Evolutionary conservation across 2,888 invertebrate genomes (phyloP).

Genomic region (Hirudinaria manillensis): DNA sequence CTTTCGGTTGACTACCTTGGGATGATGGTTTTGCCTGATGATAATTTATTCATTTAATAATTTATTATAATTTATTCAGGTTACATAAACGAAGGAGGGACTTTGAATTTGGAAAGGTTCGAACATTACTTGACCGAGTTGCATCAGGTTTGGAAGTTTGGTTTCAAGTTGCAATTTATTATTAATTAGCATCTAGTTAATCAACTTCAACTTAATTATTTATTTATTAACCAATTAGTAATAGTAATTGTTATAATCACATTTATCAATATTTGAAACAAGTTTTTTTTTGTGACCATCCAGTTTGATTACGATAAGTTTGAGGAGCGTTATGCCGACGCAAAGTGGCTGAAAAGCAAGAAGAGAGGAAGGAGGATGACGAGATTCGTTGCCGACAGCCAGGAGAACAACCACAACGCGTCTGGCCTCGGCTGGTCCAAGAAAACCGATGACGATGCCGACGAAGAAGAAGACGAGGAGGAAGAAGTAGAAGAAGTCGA

Average conservation of each 20-base stretch:
- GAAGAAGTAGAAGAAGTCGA: background rate
- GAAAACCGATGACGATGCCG: background rate
- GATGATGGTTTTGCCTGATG: too few relatives aligned
- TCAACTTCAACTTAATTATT: too few relatives aligned
- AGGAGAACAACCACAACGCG: background rate
- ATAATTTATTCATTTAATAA: too few relatives aligned
- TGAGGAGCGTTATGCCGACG: conserved; percentile 61
- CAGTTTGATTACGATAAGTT: conserved; percentile 54
- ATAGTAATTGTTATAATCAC: too few relatives aligned
- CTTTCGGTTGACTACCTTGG: too few relatives aligned
- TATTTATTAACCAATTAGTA: too few relatives aligned
- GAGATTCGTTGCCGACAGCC: background rate
- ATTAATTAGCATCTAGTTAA: too few relatives aligned
- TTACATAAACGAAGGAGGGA: conserved; percentile 85
- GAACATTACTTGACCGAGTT: conserved; percentile 64
- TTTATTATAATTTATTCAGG: conserved; percentile 58
- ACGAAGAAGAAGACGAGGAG: background rate
- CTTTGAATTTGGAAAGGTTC: conserved; percentile 73
- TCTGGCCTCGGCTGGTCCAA: background rate
- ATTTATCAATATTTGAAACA: too few relatives aligned
- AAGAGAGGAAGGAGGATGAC: conserved; percentile 43
- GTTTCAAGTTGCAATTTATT: too few relatives aligned
- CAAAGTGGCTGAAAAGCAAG: conserved; percentile 76
- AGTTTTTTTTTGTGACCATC: too few relatives aligned
- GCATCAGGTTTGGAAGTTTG: conserved; percentile 43